Base-by-base conservation (phyloP, 1,140 invertebrate genomes). In the Lethocerus indicus region DNA sequence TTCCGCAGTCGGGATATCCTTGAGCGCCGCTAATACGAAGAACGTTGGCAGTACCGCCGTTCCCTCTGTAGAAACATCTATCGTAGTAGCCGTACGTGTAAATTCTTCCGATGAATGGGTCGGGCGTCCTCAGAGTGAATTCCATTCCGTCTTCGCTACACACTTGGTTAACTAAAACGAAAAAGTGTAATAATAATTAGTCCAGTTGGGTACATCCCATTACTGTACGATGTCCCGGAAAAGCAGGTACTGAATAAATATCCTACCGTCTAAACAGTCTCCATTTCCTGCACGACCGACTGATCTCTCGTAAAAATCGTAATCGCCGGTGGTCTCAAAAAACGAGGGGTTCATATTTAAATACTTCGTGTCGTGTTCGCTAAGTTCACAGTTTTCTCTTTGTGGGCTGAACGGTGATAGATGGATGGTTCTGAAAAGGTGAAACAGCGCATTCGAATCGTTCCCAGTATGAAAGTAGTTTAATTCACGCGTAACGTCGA, bases 121-220 rank as follows among this genome's bases (percentile, higher is more conserved):
- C 86, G 1, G 83, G 83, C 1, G 87, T 87, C 42, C 82, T 70
- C 16, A 92, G 66, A 2, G 83, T 89, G 58, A 93, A 91, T 63
- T 90, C 87, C 87, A 93, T 92, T 1, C 87, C 88, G 63, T 90
- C 86, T 67, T 89, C 84, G 58, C 83, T 89, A 64, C 88, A 93
- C 1, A 83, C 78, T 74, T 92, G 87, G 48, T 80, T 83, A 27
- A 93, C 88, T 90, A 58, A 21, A 47, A 56, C 43, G 42, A 24
- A 37, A 32, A 32, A 32, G n/a, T 32, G n/a, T 9, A 32, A 32
- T 9, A 9, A n/a, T 3, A 14, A 37, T 37, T 37, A 37, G 20
- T 3, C n/a, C 12, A 3, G n/a, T 37, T 2, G n/a, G 2, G 20
- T 37, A 12, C n/a, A 13, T 39, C 7, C 23, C 5, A 39, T n/a